Evolutionary conservation across 2,113 vertebrate species (phyloP).

Genomic region (Carlito syrichta): DNA sequence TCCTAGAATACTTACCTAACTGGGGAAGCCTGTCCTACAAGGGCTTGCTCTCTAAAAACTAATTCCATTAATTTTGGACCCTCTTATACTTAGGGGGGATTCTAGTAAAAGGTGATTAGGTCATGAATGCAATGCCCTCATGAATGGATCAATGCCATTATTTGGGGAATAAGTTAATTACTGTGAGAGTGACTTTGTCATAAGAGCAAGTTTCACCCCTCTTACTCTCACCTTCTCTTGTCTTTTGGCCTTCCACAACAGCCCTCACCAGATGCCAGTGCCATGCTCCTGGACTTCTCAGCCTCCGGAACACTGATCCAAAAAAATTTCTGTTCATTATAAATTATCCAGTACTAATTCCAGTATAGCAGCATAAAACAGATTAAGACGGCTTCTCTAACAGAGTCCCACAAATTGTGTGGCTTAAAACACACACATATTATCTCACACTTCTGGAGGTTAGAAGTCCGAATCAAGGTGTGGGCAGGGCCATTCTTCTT

Average conservation of each 20-base stretch:
- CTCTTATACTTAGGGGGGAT: no score
- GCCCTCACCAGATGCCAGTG: neutral
- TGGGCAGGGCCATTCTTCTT: neutral
- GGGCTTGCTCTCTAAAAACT: no score
- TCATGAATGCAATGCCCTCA: neutral
- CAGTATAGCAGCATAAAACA: neutral
- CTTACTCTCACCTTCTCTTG: neutral
- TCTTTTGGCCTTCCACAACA: neutral
- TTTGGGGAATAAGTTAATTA: neutral
- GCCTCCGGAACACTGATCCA: neutral
- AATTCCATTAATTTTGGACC: no score
- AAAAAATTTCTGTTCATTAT: neutral
- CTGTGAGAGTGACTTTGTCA: neutral
- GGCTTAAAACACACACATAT: neutral
- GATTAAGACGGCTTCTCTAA: neutral
- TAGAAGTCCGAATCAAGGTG: neutral
- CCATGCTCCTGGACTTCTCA: neutral
- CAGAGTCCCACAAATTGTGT: neutral
- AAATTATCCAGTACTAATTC: no score
- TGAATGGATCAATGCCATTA: neutral
- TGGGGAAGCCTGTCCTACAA: no score
- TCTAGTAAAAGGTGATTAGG: neutral
- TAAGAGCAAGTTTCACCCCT: neutral
- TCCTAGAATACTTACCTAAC: no score
- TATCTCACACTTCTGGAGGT: neutral